Evolutionary conservation across 2,888 invertebrate species (phyloP), one percentile per base, ranked within the genome.

Genomic region (Tolmerus cingulatus): DNA sequence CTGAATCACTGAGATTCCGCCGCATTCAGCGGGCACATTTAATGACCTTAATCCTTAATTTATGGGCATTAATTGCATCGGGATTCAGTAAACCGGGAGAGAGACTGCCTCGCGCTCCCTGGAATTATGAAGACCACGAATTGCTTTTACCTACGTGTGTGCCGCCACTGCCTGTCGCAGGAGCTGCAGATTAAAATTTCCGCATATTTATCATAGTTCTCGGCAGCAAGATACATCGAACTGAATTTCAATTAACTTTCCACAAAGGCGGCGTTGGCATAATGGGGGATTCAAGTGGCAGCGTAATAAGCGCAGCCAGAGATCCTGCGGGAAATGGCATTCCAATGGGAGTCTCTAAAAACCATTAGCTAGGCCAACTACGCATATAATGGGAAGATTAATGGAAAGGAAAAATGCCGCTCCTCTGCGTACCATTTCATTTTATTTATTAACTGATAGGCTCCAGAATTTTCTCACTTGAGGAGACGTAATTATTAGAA

Each of bases 161-260:
- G 34, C 76, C 34, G 76, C 34, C 12, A 76, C 40, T 78, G n/a
- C 43, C 43, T 46, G 23, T 78, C 78, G 14, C 40, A 46, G 37
- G 34, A 5, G 34, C 51, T 51, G 81, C 51, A 34, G 81, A 81
- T 81, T 81, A 30, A 81, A 78, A 81, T 81, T 81, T 46, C 81
- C 81, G 51, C 81, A 55, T 30, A 81, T 81, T 81, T 51, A 81
- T 46, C 81, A 55, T 51, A 81, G 51, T 55, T 40, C 40, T 40
- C 40, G 23, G 40, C 34, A 81, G 46, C 46, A 81, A 81, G 55
- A 81, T 55, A 81, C 55, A 27, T 55, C 51, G 19, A 51, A 51
- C 51, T 37, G 81, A 51, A 81, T 81, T 81, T 81, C 27, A 81
- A 81, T 81, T 81, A 81, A 81, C 81, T 81, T 81, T 27, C 55